These are phyloP conservation scores for Drosophila nigromelanica DNA, from an alignment of 1,140 invertebrate genomes.

Conservation along the genomic window DNA sequence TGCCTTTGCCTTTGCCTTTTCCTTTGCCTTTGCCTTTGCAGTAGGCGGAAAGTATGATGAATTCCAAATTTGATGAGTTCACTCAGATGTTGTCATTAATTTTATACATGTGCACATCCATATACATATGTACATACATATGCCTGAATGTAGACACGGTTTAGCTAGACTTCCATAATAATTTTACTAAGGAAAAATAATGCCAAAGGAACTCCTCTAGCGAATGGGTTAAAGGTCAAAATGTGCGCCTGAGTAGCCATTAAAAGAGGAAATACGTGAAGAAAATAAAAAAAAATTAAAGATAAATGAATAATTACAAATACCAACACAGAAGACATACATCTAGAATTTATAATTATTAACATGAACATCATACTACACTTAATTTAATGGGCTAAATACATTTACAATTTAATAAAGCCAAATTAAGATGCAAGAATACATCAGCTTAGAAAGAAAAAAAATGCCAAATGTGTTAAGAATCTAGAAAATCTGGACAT, in stretches of 20 bases:
- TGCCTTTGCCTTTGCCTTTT: conserved; percentile 6
- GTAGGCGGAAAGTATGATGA: conserved; percentile 81
- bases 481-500: too few relatives aligned
- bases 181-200: conserved; percentile 23
- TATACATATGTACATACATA: background rate
- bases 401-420: too few relatives aligned
- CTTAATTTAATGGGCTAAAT: too few relatives aligned
- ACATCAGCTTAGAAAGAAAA: too few relatives aligned
- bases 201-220: conserved; percentile 7
- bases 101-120: conserved; percentile 56
- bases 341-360: background rate
- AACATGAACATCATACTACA: background rate
- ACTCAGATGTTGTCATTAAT: conserved; percentile 82
- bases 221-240: conserved; percentile 30
- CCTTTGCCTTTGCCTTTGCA: conserved; percentile 39
- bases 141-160: background rate
- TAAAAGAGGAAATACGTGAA: background rate
- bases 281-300: background rate
- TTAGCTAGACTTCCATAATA: conserved; percentile 19
- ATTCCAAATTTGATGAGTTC: conserved; percentile 82
- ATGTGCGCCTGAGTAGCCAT: conserved; percentile 29
- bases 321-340: background rate
- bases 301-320: conserved; percentile 41
- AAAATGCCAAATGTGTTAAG: too few relatives aligned
- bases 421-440: too few relatives aligned